These are phyloP conservation scores for Whitmania pigra DNA, from an alignment of 1,140 invertebrate genomes.

Conservation along the genomic window DNA sequence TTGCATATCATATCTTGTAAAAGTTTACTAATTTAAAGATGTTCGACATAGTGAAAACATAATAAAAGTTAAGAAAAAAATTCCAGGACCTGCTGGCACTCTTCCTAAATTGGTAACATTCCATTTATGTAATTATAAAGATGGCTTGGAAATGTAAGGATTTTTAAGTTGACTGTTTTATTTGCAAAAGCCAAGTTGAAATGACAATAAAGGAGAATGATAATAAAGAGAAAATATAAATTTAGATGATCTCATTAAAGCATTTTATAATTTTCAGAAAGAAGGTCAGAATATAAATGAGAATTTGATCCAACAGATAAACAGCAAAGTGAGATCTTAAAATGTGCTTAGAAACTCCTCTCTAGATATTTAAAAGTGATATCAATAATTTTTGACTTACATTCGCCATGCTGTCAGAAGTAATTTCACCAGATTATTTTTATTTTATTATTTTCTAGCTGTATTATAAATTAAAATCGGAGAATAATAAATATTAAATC, in stretches of 20 bases:
- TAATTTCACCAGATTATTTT: neutral
- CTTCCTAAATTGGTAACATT: slow-evolving; percentile 1
- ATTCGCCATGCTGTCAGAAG: neutral
- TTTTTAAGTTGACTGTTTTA: neutral
- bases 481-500: neutral
- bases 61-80: neutral
- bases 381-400: neutral
- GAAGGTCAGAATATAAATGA: too few species aligned
- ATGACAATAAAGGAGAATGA: neutral
- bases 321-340: too few species aligned
- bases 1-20: too few species aligned
- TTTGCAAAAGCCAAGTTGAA: neutral
- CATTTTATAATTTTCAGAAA: neutral
- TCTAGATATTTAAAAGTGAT: too few species aligned
- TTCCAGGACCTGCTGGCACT: slow-evolving; percentile 11
- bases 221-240: neutral
- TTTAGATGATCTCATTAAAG: neutral
- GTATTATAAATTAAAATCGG: neutral
- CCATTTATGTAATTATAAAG: neutral
- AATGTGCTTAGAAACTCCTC: too few species aligned
- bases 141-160: neutral
- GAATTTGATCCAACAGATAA: too few species aligned
- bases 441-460: too few species aligned
- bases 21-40: too few species aligned
- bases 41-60: too few species aligned